Evolutionary conservation across 1,140 invertebrate genomes (phyloP).

Genomic region (Papilio polytes): DNA sequence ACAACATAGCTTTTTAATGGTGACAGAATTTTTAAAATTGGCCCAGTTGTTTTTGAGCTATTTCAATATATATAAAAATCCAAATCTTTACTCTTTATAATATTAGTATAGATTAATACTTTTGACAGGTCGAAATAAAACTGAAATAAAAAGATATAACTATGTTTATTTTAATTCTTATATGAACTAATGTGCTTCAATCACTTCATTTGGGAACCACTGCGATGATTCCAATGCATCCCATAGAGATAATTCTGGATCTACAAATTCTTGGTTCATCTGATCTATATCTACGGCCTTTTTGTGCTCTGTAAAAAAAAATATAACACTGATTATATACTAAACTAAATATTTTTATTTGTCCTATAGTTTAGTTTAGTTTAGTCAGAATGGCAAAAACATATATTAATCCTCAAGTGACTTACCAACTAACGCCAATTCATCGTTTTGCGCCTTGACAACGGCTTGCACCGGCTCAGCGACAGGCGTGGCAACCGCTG

Average conservation of each 20-base stretch:
- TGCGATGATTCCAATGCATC: conserved; percentile 92
- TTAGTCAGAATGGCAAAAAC: too few relatives aligned
- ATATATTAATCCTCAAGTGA: conserved; percentile 42
- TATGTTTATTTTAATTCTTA: background rate
- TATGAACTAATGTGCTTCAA: conserved; percentile 58
- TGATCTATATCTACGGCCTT: conserved; percentile 89
- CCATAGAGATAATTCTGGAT: conserved; percentile 90
- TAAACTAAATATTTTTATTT: too few relatives aligned
- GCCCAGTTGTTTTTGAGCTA: too few relatives aligned
- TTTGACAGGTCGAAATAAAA: background rate
- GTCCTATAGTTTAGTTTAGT: too few relatives aligned
- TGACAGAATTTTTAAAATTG: too few relatives aligned
- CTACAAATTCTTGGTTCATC: conserved; percentile 89
- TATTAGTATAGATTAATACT: too few relatives aligned
- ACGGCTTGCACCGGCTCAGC: conserved; percentile 52
- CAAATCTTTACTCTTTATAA: too few relatives aligned
- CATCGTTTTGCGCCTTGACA: conserved; percentile 46
- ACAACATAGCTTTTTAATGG: too few relatives aligned
- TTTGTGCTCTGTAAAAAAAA: conserved; percentile 87
- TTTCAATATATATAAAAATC: too few relatives aligned
- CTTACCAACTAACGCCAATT: conserved; percentile 72
- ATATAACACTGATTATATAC: background rate
- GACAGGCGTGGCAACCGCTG: conserved; percentile 60
- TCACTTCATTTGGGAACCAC: conserved; percentile 84
- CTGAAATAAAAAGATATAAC: background rate